phyloP scores from a whole-genome alignment of 2,888 invertebrate species.

The Lasioglossum calceatum region DNA sequence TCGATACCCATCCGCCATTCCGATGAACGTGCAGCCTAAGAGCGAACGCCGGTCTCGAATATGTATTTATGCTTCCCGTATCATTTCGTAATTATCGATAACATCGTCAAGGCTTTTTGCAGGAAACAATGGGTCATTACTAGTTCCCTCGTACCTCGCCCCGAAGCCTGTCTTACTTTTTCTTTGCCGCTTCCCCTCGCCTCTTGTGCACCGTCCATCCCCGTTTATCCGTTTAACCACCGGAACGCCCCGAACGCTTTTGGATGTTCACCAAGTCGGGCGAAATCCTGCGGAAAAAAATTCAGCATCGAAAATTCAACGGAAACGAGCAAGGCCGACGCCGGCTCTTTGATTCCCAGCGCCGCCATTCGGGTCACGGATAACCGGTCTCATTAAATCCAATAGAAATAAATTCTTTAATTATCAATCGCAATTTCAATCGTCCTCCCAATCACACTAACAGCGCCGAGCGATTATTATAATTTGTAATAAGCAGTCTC shows the following conservation, averaged over 20 bases:
- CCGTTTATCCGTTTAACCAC: not conserved
- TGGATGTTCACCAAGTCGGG: not conserved
- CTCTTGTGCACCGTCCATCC: not conserved
- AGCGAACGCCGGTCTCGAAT: slow-evolving; percentile 69
- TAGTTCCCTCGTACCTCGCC: slow-evolving; percentile 67
- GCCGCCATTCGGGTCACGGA: not conserved
- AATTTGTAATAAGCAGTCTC: not conserved
- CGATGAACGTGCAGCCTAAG: slow-evolving; percentile 73
- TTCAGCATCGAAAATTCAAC: not conserved
- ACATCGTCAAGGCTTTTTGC: slow-evolving; percentile 84
- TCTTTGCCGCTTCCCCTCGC: slow-evolving; percentile 17
- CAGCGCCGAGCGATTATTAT: not conserved
- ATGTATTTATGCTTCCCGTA: slow-evolving; percentile 83
- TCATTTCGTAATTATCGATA: slow-evolving; percentile 84
- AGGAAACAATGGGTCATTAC: slow-evolving; percentile 84
- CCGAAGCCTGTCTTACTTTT: slow-evolving; percentile 44
- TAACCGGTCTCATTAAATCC: not conserved
- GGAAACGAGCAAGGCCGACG: not conserved
- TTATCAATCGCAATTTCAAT: not conserved
- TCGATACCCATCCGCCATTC: slow-evolving; percentile 80
- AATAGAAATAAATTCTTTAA: not conserved
- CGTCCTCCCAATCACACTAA: not conserved
- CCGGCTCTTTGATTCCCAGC: not conserved
- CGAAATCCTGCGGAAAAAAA: not conserved
- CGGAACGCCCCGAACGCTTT: not conserved